Base-by-base conservation (phyloP, 2,888 invertebrate species). In the Cheilosia vernalis region DNA sequence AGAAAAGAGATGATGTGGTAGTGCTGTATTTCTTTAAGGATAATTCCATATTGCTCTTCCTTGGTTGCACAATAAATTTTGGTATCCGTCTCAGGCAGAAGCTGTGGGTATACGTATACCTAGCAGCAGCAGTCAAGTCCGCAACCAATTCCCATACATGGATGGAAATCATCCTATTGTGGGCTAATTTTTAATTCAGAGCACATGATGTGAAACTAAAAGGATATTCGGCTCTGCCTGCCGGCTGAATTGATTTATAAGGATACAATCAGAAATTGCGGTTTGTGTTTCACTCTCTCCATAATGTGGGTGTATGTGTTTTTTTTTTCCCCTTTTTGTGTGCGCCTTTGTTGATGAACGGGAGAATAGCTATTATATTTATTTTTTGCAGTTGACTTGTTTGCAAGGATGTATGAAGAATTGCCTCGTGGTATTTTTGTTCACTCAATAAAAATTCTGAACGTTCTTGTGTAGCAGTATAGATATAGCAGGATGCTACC, bases 181-280 rank as follows among this genome's bases (percentile, higher is more conserved):
- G 76, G 81, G 81, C 81, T 85, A 85, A 85, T 85, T 85, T 85
- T 85, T 85, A 85, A 85, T 85, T 85, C 85, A 85, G 81, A 85
- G 81, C 85, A 85, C 85, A 85, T 85, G 85, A 85, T 85, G 85
- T 85, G 85, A 85, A 85, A 85, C 85, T 85, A 85, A 85, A 85
- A 81, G 85, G 81, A 85, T 85, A 76, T 85, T 85, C 76, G 61
- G 51, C 51, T 61, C 58, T 58, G 21, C 37, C 37, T 42, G 81
- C 61, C 49, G 66, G 42, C 81, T 81, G 85, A 85, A 85, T 85
- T 85, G 85, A 85, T 85, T 85, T 85, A 81, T 85, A 85, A 85
- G 85, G 85, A 85, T 85, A 85, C 85, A 81, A 85, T 85, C 85
- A 85, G 66, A 55, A 81, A 61, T 60, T 85, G 85, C 66, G 81